These are phyloP conservation scores for Gila orcuttii DNA, from an alignment of 2,113 vertebrate species.

Conservation along the genomic window DNA sequence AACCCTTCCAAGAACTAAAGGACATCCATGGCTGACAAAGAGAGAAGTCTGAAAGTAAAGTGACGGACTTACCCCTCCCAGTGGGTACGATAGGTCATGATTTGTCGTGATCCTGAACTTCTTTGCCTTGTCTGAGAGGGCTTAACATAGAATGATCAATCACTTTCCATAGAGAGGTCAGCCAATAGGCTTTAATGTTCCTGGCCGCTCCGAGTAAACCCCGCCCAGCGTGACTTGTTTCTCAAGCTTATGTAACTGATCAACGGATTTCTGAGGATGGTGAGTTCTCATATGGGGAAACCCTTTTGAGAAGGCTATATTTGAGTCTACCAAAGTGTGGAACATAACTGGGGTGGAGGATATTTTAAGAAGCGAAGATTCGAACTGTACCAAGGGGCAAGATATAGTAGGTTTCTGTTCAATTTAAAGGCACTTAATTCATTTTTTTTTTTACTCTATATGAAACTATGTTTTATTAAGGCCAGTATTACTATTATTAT, in stretches of 20 bases:
- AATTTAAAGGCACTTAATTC: background rate
- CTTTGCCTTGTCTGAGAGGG: background rate
- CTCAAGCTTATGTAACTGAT: background rate
- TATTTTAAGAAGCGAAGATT: background rate
- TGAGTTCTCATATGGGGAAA: background rate
- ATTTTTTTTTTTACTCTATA: background rate
- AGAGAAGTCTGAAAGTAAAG: background rate
- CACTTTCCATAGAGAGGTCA: slow-evolving; percentile 3
- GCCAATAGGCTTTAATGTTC: slow-evolving; percentile 14
- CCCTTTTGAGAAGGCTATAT: background rate
- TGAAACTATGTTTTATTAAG: background rate
- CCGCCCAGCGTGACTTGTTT: background rate
- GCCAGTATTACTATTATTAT: background rate
- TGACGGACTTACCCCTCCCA: background rate
- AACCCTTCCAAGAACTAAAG: slow-evolving; percentile 61
- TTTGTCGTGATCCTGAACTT: background rate
- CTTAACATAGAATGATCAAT: background rate
- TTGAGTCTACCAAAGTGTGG: background rate
- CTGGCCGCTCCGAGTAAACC: background rate
- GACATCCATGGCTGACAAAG: slow-evolving; percentile 10
- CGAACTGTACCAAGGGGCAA: background rate
- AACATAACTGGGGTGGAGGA: background rate
- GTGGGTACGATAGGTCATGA: background rate
- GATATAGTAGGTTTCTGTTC: background rate
- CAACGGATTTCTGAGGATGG: background rate